Conservation (phyloP, 2,888 invertebrate genomes). For the Iphiclides podalirius region DNA sequence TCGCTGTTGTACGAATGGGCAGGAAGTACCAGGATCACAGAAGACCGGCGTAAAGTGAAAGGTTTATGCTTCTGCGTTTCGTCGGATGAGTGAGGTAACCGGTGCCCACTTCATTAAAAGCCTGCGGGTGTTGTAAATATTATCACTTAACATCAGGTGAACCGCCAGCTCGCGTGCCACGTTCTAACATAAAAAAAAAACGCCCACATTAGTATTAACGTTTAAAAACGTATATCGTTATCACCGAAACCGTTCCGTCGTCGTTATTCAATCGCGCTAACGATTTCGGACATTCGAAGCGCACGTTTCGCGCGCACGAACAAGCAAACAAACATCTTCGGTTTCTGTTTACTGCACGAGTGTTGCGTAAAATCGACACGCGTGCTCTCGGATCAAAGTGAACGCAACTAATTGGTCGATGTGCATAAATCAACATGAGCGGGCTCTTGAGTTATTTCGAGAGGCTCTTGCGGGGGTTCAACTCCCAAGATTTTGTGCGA, state of each 20-base stretch:
- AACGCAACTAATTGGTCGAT: slow-evolving; percentile 1
- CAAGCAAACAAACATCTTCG: slow-evolving; percentile 6
- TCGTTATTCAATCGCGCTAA: slow-evolving; percentile 20
- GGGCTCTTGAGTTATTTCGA: not conserved
- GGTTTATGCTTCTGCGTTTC: no score
- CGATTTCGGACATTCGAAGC: no score
- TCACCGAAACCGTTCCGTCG: slow-evolving; percentile 17
- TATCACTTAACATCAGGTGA: no score
- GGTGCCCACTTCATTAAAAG: no score
- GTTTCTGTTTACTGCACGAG: slow-evolving; percentile 3
- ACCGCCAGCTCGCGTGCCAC: no score
- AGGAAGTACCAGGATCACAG: no score
- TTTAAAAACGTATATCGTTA: slow-evolving; percentile 16
- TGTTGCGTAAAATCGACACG: slow-evolving; percentile 1
- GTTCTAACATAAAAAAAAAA: no score
- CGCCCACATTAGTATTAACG: not conserved
- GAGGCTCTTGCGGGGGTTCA: not conserved
- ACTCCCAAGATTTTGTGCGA: no score
- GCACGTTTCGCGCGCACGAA: slow-evolving; percentile 1
- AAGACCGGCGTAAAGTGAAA: no score
- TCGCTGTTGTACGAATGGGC: no score
- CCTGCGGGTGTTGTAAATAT: no score
- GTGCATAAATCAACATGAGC: not conserved
- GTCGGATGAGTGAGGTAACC: no score
- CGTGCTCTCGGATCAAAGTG: not conserved